Evolutionary conservation across 2,113 vertebrate genomes (phyloP), one percentile per base, ranked within the genome.

Genomic region (Malaclemys terrapin): DNA sequence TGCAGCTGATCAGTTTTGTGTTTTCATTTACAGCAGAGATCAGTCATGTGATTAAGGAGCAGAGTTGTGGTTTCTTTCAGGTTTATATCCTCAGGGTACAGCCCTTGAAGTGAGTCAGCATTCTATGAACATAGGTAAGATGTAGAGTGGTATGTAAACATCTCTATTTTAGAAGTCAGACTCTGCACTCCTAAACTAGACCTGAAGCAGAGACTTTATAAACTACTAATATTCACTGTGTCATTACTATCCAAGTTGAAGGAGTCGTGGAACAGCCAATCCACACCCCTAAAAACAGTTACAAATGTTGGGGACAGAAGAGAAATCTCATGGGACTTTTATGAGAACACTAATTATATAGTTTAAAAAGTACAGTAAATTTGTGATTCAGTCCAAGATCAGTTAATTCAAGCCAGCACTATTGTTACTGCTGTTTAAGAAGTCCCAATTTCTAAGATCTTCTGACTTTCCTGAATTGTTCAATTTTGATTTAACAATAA

Each of bases 111-210:
- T 96, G 94, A 95, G 88, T 8, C 54, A 49, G 95, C 89, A 10
- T 92, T 96, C 96, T 69, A 96, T 94, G 83, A 97, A 90, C 93
- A 16, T 5, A 49, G 85, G 84, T 78, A 62, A 80, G 97, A 96
- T 50, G 13, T 50, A 50, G 13, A 50, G 50, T 50, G 50, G 50
- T 50, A 4, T 50, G 50, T 50, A 50, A 50, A 50, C 50, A 50
- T 50, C 50, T 50, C 50, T 50, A 50, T 50, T 50, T 65, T 65
- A 80, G 87, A 89, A 49, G 42, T 31, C 92, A 1, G 82, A 96
- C 94, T 93, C 85, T 90, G 92, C 80, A 83, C 57, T n/a, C 92
- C 91, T 95, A 1, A 10, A 6, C 20, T 47, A 49, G 45, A 47
- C 29, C 45, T 12, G 10, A 84, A 89, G 91, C 82, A 5, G 78